Base-by-base conservation (phyloP, 2,888 invertebrate genomes). In the Mongoloraphidia duomilia region DNA sequence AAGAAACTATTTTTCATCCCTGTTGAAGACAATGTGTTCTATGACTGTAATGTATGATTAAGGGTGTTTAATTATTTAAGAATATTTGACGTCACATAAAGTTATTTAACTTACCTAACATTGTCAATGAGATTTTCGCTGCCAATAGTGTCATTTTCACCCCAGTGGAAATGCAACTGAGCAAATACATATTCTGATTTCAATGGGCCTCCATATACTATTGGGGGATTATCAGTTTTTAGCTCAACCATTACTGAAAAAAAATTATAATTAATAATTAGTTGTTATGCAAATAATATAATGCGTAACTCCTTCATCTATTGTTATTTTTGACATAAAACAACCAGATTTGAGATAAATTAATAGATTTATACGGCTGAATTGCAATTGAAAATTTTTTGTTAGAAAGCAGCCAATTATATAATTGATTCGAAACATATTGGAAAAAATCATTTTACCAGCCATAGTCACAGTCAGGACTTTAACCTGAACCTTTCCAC, bases 81-180 rank as follows among this genome's bases (percentile, higher is more conserved):
- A 17, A 17, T 17, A 17, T 17, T 17, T 17, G 17, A 17, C 17
- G 17, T 17, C 17, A 17, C 36, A 46, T 42, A 34, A n/a, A 44
- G 12, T 14, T 40, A 9, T 38, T 36, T 13, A 41, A 41, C 63
- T 42, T 61, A 79, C 72, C 77, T 75, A 59, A 73, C 69, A 52
- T 80, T 80, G 60, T 84, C 82, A 44, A 85, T 78, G 52, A 74
- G 74, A 65, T 83, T 83, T 61, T 89, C 89, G 8, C 87, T 86
- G n/a, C 89, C 88, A 46, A 80, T 72, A 5, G 78, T 75, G 59
- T 84, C 82, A 55, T 84, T 80, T 59, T 79, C 76, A 1, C 84
- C 84, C 87, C 87, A 88, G 63, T 89, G 88, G 63, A 87, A 88
- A 63, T 88, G 88, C 60, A 87, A 73, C 62, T 88, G 87, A 43